Base-by-base conservation (phyloP, 1,140 invertebrate species). In the Calephelis virginiensis region DNA sequence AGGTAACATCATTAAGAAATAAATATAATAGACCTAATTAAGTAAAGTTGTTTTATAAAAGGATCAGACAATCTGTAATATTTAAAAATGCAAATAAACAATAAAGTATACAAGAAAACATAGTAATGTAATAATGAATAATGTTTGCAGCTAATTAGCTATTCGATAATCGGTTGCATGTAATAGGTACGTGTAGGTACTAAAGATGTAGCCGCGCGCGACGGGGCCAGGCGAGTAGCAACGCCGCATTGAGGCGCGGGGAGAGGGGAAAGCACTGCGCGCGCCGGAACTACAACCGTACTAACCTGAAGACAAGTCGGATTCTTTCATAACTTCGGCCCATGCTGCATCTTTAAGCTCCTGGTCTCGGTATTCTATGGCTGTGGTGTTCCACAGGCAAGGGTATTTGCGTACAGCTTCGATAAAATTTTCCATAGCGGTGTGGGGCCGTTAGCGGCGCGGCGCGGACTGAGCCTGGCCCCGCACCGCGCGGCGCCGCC, bases 271-370 rank as follows among this genome's bases (percentile, higher is more conserved):
- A 63, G 59, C 49, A 64, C 65, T 48, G 66, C 62, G 63, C 60
- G 63, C 60, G 63, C 38, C 60, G 59, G 67, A 1, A 17, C 46
- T n/a, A 47, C 48, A 43, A 49, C 40, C 47, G 45, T n/a, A 46
- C 83, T 82, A 74, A 90, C 87, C 87, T 67, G 87, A 88, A 10
- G 83, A 75, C 40, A 89, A 74, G 73, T 83, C 82, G n/a, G 86
- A 86, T 74, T 90, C 87, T 81, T 89, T 89, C 80, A 90, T 83
- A 62, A 90, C 85, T 72, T 90, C 86, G 45, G 80, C 75, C 87
- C 87, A 90, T 62, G 87, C 87, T 28, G 86, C 85, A 73, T 90
- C 87, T 77, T 90, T 90, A 28, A 90, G 80, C 81, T 90, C 87
- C 75, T 87, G 87, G 77, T 90, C 87, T 71, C 85, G 78, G 72